Conservation (phyloP, 2,113 vertebrate genomes). For the Aphelocoma coerulescens region DNA sequence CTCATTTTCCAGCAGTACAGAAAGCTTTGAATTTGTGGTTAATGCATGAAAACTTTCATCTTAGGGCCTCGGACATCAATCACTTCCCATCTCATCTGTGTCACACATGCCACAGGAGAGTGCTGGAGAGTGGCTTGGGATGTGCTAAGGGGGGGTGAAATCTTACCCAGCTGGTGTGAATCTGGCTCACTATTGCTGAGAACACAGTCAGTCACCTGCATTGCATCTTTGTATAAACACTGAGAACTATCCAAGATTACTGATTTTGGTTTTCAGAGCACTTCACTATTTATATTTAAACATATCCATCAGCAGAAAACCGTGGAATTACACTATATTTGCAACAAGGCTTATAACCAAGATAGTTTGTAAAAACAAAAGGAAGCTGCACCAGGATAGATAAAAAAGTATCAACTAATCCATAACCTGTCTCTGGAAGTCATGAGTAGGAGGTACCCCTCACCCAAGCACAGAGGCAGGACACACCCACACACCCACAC, state of each 20-base stretch:
- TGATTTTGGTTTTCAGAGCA: neutral
- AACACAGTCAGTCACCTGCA: neutral
- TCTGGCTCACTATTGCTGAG: neutral
- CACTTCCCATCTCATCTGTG: neutral
- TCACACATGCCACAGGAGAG: neutral
- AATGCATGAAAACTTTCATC: constrained; percentile 10
- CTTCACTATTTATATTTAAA: neutral
- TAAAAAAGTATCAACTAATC: neutral
- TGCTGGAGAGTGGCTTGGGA: neutral
- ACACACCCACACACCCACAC: neutral
- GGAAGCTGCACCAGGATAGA: neutral
- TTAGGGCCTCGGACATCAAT: neutral
- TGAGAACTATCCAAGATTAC: neutral
- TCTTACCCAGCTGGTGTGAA: neutral
- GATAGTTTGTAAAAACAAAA: neutral
- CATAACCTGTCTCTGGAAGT: neutral
- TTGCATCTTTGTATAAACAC: neutral
- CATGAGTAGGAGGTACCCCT: neutral
- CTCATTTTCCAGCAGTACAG: neutral
- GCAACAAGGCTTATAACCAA: neutral
- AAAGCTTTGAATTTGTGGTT: neutral
- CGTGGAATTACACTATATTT: neutral
- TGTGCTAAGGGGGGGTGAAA: neutral
- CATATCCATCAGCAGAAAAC: neutral
- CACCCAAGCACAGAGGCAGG: neutral